A percentile compares a stretch with the other conserved stretches of the same genome.
These are phyloP conservation scores for Chaetophractus vellerosus DNA, from an alignment of 2,797 vertebrate genomes.

Conservation along the genomic window DNA sequence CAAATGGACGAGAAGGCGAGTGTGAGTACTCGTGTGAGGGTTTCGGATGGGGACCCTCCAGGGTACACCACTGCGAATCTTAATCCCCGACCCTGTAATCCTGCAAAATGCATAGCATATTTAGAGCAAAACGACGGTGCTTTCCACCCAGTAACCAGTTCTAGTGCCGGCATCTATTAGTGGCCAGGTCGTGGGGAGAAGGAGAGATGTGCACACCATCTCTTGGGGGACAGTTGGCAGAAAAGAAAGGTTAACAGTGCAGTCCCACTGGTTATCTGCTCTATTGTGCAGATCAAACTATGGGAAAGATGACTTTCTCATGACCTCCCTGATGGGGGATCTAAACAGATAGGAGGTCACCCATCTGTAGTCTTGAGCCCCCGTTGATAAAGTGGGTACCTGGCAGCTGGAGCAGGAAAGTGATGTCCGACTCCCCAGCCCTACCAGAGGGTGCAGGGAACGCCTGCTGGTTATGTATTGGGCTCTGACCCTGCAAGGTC, in stretches of 20 bases:
- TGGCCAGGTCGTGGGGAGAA: neutral
- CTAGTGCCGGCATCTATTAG: neutral
- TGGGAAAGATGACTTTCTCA: neutral
- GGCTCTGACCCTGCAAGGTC: neutral
- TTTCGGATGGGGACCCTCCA: neutral
- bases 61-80: neutral
- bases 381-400: neutral
- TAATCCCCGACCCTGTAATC: neutral
- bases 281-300: neutral
- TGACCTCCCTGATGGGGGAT: neutral
- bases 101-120: neutral
- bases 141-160: neutral
- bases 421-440: neutral
- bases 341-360: neutral
- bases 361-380: neutral
- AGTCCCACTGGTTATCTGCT: neutral
- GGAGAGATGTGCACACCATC: too few relatives aligned
- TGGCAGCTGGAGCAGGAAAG: neutral
- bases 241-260: neutral
- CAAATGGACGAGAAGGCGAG: neutral
- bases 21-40: neutral
- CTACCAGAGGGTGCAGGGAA: neutral
- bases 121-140: neutral
- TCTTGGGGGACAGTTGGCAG: neutral
- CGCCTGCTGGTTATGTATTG: neutral